phyloP scores from a whole-genome alignment of 2,113 vertebrate species.

The Verasper variegatus region DNA sequence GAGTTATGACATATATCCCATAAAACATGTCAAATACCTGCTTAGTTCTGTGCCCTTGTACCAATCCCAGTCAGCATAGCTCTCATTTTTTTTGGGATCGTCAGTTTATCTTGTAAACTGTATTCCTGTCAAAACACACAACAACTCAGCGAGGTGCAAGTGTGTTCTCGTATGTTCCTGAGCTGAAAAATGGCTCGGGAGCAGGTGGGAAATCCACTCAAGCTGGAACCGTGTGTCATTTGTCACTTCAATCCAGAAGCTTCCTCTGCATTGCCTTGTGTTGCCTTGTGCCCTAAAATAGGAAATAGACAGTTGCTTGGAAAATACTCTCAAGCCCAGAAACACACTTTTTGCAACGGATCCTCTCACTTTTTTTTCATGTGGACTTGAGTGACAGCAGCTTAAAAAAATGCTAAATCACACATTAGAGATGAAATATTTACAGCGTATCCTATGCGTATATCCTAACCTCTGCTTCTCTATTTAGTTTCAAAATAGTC shows the following conservation, averaged over 20 bases:
- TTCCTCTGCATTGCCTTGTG: too few species aligned
- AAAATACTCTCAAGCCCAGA: slow-evolving; percentile 21
- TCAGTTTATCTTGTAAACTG: neutral
- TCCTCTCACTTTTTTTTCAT: neutral
- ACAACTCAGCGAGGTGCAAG: neutral
- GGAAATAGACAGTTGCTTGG: slow-evolving; percentile 28
- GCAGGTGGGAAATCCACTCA: slow-evolving; percentile 49
- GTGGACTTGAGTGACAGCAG: neutral
- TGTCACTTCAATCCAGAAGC: slow-evolving; percentile 45
- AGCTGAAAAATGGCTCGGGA: slow-evolving; percentile 26
- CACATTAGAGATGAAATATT: neutral
- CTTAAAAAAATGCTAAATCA: neutral
- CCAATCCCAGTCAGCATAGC: neutral
- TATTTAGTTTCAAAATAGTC: too few species aligned
- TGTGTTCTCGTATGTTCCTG: slow-evolving; percentile 18
- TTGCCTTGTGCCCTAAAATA: slow-evolving; percentile 43
- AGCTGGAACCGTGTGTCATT: slow-evolving; percentile 47
- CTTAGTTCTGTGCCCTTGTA: neutral
- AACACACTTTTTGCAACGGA: neutral
- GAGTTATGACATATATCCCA: neutral
- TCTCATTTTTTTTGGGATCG: neutral
- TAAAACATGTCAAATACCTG: slow-evolving; percentile 4
- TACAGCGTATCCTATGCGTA: too few species aligned
- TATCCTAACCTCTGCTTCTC: too few species aligned
- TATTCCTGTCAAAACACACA: slow-evolving; percentile 7